These are phyloP conservation scores for Phrynosoma platyrhinos DNA, from an alignment of 2,113 vertebrate species.

Conservation along the genomic window DNA sequence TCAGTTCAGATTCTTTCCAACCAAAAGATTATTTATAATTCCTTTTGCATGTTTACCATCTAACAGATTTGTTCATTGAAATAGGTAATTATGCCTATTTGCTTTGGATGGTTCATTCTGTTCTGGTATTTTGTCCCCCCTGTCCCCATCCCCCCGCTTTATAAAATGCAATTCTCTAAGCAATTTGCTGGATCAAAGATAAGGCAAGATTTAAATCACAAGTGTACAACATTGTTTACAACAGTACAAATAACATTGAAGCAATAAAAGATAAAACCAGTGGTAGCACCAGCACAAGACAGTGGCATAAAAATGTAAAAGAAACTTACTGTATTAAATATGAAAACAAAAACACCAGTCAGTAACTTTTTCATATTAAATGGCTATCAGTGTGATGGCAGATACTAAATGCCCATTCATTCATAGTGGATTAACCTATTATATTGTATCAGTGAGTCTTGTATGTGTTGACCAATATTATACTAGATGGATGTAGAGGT, in stretches of 20 bases:
- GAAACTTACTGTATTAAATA: not conserved
- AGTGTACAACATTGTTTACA: not conserved
- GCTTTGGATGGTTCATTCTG: not conserved
- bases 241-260: not conserved
- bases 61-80: not conserved
- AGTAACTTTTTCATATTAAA: not conserved
- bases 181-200: not conserved
- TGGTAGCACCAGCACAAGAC: not conserved
- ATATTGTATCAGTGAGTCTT: not conserved
- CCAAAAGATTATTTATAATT: not conserved
- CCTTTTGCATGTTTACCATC: not conserved
- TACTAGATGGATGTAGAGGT: not conserved
- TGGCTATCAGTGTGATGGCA: not conserved
- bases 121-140: not conserved
- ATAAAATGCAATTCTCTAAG: not conserved
- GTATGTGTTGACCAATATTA: not conserved
- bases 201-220: not conserved
- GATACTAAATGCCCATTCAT: not conserved
- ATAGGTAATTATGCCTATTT: not conserved
- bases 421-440: not conserved
- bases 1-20: not conserved
- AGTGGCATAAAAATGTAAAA: constrained; percentile 3
- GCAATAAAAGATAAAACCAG: not conserved
- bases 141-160: not conserved
- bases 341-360: not conserved